Percentiles rank a stretch among this genome's conserved stretches.
phyloP scores from a whole-genome alignment of 1,140 invertebrate species.

The Coboldia fuscipes region DNA sequence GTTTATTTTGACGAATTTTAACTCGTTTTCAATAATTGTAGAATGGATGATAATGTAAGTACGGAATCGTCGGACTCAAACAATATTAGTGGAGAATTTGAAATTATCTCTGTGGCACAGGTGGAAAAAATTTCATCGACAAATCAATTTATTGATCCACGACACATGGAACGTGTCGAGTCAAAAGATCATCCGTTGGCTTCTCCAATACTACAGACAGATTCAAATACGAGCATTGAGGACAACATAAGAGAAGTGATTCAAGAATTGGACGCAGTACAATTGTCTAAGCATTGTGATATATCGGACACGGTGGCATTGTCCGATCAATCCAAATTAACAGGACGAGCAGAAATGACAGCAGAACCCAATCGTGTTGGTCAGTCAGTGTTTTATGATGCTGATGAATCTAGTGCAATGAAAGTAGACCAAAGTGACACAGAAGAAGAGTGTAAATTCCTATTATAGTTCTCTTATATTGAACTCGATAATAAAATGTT shows the following conservation, averaged over 20 bases:
- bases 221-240: conserved; percentile 48
- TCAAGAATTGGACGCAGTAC: conserved; percentile 20
- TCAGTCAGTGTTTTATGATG: conserved; percentile 26
- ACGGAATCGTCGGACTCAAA: conserved; percentile 62
- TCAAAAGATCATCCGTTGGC: conserved; percentile 16
- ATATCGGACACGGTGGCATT: neutral
- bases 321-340: neutral
- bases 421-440: conserved; percentile 43
- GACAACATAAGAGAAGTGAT: conserved; percentile 52
- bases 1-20: too few species aligned
- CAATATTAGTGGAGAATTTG: conserved; percentile 65
- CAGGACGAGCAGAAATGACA: conserved; percentile 9
- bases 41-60: conserved; percentile 58
- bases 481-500: conserved; percentile 3
- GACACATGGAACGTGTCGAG: too few species aligned
- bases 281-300: neutral
- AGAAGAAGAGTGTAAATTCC: conserved; percentile 35
- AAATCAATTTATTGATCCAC: conserved; percentile 31
- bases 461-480: conserved; percentile 1
- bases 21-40: too few species aligned
- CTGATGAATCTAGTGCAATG: conserved; percentile 54
- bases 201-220: conserved; percentile 48
- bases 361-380: conserved; percentile 19
- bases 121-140: conserved; percentile 21
- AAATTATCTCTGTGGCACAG: conserved; percentile 37